A percentile compares a stretch with the other conserved stretches of the same genome.
phyloP scores from a whole-genome alignment of 2,888 invertebrate species.

The Drosophila hawaiiensis region DNA sequence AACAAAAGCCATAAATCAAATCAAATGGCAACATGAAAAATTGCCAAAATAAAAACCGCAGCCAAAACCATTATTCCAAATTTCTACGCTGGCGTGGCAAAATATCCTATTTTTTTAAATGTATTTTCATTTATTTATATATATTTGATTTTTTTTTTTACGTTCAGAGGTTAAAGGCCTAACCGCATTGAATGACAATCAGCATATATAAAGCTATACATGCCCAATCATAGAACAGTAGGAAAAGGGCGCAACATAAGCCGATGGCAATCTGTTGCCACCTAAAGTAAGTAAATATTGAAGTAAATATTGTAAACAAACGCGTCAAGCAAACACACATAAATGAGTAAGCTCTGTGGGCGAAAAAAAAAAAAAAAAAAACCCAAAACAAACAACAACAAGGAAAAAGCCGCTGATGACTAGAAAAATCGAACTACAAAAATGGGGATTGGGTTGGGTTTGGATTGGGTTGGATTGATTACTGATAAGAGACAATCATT shows the following conservation, averaged over 20 bases:
- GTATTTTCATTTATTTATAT: not conserved
- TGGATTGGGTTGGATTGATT: slow-evolving; percentile 9
- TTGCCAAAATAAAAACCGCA: slow-evolving; percentile 67
- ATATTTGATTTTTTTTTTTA: not conserved
- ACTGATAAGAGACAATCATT: slow-evolving; percentile 51
- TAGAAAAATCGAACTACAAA: not conserved
- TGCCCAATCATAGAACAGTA: slow-evolving; percentile 25
- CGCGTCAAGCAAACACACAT: slow-evolving; percentile 22
- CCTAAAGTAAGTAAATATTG: slow-evolving; percentile 72
- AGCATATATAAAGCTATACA: slow-evolving; percentile 18
- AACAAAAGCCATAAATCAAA: slow-evolving; percentile 70
- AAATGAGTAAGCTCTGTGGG: slow-evolving; percentile 19
- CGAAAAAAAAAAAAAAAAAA: not conserved
- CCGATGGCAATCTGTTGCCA: slow-evolving; percentile 61
- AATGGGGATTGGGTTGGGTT: not conserved
- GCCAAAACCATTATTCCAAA: slow-evolving; percentile 55
- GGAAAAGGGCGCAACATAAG: slow-evolving; percentile 11
- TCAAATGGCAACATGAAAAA: slow-evolving; percentile 73
- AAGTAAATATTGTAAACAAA: slow-evolving; percentile 59
- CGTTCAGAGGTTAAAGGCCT: slow-evolving; percentile 29
- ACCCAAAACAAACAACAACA: slow-evolving; percentile 10
- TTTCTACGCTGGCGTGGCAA: slow-evolving; percentile 24
- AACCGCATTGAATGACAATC: slow-evolving; percentile 43
- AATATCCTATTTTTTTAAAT: not conserved
- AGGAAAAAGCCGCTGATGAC: slow-evolving; percentile 12